These are phyloP conservation scores for Spisula solida DNA, from an alignment of 2,888 invertebrate genomes.

Conservation along the genomic window DNA sequence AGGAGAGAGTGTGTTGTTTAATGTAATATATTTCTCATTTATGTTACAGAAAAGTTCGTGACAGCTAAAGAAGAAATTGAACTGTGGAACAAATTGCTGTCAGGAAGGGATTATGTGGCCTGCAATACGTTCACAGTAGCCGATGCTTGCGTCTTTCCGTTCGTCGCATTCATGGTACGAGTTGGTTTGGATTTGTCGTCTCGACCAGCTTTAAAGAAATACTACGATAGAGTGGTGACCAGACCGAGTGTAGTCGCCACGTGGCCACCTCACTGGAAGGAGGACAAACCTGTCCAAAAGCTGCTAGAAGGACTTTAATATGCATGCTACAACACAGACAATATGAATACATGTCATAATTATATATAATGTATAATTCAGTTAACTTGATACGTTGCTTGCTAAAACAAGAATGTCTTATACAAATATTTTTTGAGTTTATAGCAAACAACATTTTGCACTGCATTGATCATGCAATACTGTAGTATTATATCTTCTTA, in stretches of 20 bases:
- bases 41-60: background rate
- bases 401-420: too few species aligned
- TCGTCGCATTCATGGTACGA: background rate
- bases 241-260: conserved; percentile 74
- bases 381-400: too few species aligned
- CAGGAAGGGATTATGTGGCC: background rate
- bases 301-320: too few species aligned
- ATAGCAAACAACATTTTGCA: too few species aligned
- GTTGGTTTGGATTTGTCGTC: background rate
- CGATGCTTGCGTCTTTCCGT: background rate
- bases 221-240: conserved; percentile 70
- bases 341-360: too few species aligned
- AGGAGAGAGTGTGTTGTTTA: too few species aligned
- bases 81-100: background rate
- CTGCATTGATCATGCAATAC: too few species aligned
- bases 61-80: background rate
- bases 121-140: background rate
- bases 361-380: too few species aligned
- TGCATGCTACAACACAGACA: too few species aligned
- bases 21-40: background rate
- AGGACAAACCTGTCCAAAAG: background rate
- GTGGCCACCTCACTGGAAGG: conserved; percentile 83
- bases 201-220: conserved; percentile 66
- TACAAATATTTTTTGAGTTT: too few species aligned
- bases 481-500: too few species aligned